A percentile compares a stretch with the other conserved stretches of the same genome.
Evolutionary conservation across 1,140 invertebrate genomes (phyloP).

Genomic region (Teleopsis dalmanni): DNA sequence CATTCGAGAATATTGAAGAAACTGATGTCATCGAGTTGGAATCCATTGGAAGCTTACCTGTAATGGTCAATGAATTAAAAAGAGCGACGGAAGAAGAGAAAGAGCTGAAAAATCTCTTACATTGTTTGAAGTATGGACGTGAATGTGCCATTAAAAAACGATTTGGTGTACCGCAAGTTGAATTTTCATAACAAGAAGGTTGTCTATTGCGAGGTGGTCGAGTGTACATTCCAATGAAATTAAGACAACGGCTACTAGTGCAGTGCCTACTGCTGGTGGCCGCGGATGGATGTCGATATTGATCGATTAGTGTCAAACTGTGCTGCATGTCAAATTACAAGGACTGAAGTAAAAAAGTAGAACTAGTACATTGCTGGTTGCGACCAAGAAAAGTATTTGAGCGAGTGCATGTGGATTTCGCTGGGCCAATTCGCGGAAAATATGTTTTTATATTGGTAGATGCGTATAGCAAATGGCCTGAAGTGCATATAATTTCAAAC

Average conservation of each 20-base stretch:
- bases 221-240: constrained; percentile 14
- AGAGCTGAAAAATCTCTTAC: constrained; percentile 10
- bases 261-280: constrained; percentile 41
- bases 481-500: constrained; percentile 19
- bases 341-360: constrained; percentile 2
- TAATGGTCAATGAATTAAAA: constrained; percentile 4
- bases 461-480: constrained; percentile 39
- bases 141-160: neutral
- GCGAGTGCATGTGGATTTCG: constrained; percentile 19
- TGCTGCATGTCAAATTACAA: neutral
- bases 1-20: neutral
- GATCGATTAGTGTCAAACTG: constrained; percentile 12
- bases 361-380: constrained; percentile 24
- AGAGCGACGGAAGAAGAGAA: neutral
- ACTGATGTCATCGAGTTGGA: neutral
- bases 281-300: constrained; percentile 41
- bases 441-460: constrained; percentile 41
- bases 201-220: constrained; percentile 17
- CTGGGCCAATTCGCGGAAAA: constrained; percentile 7
- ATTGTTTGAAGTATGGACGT: constrained; percentile 11
- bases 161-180: constrained; percentile 2
- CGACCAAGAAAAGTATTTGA: constrained; percentile 30
- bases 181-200: constrained; percentile 16
- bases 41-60: constrained; percentile 2
- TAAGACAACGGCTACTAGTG: neutral